Conservation (phyloP, 1,140 invertebrate genomes). For the Helicoverpa zea region DNA sequence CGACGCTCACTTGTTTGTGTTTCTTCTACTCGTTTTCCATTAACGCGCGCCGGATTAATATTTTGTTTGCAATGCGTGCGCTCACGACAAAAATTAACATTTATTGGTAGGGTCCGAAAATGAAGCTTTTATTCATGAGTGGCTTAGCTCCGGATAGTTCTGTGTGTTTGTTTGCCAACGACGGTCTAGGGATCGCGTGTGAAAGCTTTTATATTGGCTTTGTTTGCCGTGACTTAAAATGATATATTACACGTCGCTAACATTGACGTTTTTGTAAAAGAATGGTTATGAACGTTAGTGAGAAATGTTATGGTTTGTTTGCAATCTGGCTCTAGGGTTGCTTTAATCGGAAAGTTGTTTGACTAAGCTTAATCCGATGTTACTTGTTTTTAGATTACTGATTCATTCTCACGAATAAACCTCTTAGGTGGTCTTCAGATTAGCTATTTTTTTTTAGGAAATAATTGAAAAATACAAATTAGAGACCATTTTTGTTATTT, state of each 20-base stretch:
- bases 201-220: conserved; percentile 81
- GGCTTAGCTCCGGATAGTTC: conserved; percentile 80
- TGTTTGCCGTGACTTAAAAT: conserved; percentile 82
- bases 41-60: conserved; percentile 83
- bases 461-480: too few relatives aligned
- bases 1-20: conserved; percentile 77
- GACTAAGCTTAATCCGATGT: conserved; percentile 34
- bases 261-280: conserved; percentile 80
- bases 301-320: conserved; percentile 75
- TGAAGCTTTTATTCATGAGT: conserved; percentile 84
- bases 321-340: conserved; percentile 39
- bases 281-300: conserved; percentile 69
- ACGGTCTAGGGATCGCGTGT: conserved; percentile 77
- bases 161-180: conserved; percentile 79
- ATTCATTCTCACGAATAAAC: conserved; percentile 37
- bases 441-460: too few relatives aligned
- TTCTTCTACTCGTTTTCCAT: conserved; percentile 81
- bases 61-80: conserved; percentile 82
- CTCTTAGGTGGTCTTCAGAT: not conserved
- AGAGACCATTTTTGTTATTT: too few relatives aligned
- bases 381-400: conserved; percentile 23
- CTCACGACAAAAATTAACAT: conserved; percentile 84
- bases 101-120: conserved; percentile 81
- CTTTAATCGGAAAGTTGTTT: conserved; percentile 34
- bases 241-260: conserved; percentile 81